Evolutionary conservation across 2,797 vertebrate species (phyloP).

Genomic region (Parambassis ranga): DNA sequence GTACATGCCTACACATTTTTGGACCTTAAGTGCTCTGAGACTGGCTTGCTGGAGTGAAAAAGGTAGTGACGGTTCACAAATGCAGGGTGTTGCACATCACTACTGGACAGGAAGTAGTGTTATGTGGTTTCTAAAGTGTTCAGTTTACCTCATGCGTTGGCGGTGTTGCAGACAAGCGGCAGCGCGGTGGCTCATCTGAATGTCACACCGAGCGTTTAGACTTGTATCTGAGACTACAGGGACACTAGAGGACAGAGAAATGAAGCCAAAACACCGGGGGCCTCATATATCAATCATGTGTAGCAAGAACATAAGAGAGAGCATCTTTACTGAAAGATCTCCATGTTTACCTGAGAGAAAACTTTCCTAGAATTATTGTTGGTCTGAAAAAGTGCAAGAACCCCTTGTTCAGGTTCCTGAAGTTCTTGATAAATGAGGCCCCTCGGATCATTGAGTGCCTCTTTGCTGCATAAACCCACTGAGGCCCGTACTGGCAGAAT

Average conservation of each 20-base stretch:
- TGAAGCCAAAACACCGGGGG: conserved; percentile 54
- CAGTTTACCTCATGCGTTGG: conserved; percentile 50
- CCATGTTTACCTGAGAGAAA: no score
- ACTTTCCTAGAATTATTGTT: no score
- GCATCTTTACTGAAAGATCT: no score
- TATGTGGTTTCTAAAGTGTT: conserved; percentile 23
- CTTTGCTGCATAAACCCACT: conserved; percentile 32
- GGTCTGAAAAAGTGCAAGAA: no score
- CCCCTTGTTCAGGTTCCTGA: background rate
- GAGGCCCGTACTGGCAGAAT: conserved; percentile 30
- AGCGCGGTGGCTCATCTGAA: conserved; percentile 1
- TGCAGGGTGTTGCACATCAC: background rate
- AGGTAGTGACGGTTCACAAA: conserved; percentile 1
- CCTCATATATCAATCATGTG: conserved; percentile 43
- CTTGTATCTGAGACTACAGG: conserved; percentile 12
- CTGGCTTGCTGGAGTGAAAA: conserved; percentile 23
- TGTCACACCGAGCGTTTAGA: background rate
- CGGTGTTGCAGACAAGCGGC: conserved; percentile 2
- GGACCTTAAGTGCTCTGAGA: conserved; percentile 73
- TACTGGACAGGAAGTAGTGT: background rate
- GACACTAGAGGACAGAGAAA: conserved; percentile 20
- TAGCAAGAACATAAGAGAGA: no score
- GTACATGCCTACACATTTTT: conserved; percentile 55
- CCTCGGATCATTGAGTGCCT: conserved; percentile 59
- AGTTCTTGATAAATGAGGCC: conserved; percentile 56